phyloP scores from a whole-genome alignment of 2,113 vertebrate species.

The Thunnus maccoyii region DNA sequence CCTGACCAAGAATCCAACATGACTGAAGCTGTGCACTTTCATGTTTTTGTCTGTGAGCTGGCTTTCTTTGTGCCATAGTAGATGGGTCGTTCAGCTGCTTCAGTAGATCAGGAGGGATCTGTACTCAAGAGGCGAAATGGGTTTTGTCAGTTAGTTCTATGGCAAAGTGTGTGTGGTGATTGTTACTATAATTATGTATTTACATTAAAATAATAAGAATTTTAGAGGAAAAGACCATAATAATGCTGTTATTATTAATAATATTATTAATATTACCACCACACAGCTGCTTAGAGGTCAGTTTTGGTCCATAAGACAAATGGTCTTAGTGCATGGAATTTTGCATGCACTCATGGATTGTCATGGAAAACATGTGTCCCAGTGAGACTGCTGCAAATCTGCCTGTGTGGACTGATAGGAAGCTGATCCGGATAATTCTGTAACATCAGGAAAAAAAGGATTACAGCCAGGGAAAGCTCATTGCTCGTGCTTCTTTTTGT shows the following conservation, averaged over 20 bases:
- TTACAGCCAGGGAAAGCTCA: conserved; percentile 48
- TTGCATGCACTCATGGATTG: conserved; percentile 35
- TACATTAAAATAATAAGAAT: neutral
- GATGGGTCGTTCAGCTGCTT: conserved; percentile 1
- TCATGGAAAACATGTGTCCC: conserved; percentile 36
- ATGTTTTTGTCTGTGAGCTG: neutral
- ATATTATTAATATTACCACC: neutral
- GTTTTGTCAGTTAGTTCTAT: neutral
- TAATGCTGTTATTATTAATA: neutral
- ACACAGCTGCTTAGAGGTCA: conserved; percentile 4
- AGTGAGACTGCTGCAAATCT: conserved; percentile 60
- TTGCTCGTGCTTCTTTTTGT: conserved; percentile 49
- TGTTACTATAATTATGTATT: neutral
- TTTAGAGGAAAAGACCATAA: neutral
- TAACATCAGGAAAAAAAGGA: conserved; percentile 47
- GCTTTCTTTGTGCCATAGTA: neutral
- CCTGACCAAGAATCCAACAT: neutral
- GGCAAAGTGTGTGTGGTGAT: conserved; percentile 1
- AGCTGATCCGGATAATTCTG: conserved; percentile 72
- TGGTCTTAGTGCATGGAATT: conserved; percentile 14
- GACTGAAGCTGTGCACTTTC: neutral
- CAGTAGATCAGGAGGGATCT: neutral
- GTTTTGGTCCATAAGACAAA: conserved; percentile 34
- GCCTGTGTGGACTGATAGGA: conserved; percentile 71
- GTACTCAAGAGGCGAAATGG: neutral